Conservation (phyloP, 1,140 invertebrate species). For the Apolygus lucorum region DNA sequence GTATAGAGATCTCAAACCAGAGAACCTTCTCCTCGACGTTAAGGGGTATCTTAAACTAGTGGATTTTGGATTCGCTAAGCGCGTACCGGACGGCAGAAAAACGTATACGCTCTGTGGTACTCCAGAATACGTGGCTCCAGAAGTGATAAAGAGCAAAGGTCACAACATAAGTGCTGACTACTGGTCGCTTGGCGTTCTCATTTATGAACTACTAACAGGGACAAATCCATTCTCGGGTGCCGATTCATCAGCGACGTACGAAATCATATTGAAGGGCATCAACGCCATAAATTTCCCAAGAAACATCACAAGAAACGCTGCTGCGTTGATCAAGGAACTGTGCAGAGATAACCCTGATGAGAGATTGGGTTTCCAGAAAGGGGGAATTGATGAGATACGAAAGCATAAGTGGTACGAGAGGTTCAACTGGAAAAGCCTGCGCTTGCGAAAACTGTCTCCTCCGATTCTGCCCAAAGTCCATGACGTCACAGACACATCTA, state of each 20-base stretch:
- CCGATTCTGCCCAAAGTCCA: conserved; percentile 70
- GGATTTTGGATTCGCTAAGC: conserved; percentile 96
- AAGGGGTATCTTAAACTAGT: conserved; percentile 88
- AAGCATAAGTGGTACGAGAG: conserved; percentile 92
- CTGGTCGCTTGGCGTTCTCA: conserved; percentile 95
- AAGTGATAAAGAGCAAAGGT: conserved; percentile 93
- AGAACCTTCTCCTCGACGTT: conserved; percentile 87
- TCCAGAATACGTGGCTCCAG: conserved; percentile 94
- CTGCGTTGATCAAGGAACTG: conserved; percentile 90
- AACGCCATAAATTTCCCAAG: conserved; percentile 95
- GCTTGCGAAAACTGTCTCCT: conserved; percentile 57
- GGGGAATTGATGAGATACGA: conserved; percentile 84
- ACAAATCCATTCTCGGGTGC: conserved; percentile 90
- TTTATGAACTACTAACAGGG: conserved; percentile 82
- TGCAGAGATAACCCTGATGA: conserved; percentile 84
- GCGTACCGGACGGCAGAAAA: conserved; percentile 66
- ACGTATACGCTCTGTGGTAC: conserved; percentile 97
- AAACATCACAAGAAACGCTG: conserved; percentile 85
- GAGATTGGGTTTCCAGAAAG: conserved; percentile 82
- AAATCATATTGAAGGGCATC: conserved; percentile 97
- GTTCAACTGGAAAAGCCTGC: conserved; percentile 85
- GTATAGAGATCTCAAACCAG: conserved; percentile 95
- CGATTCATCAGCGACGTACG: conserved; percentile 99
- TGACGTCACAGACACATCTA: conserved; percentile 50
- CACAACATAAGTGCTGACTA: conserved; percentile 97